A percentile compares a stretch with the other conserved stretches of the same genome.
Evolutionary conservation across 2,888 invertebrate genomes (phyloP).

Genomic region (Phymatocera aterrima): DNA sequence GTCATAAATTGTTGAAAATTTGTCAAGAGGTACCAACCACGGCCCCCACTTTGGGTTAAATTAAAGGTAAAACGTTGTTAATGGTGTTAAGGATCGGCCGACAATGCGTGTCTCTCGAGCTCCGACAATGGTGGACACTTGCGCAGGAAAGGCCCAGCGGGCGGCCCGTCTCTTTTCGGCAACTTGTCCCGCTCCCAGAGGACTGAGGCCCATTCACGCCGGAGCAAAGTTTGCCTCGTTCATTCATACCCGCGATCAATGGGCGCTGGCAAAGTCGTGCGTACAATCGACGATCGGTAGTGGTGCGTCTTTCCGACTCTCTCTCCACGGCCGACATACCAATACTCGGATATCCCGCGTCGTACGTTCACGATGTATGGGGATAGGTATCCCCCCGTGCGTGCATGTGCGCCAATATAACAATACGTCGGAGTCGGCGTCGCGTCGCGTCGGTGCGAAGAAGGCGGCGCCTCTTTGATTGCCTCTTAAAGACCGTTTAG

Average conservation of each 20-base stretch:
- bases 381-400: not conserved
- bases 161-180: constrained; percentile 47
- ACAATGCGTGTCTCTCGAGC: constrained; percentile 65
- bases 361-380: not conserved
- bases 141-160: constrained; percentile 60
- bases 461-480: constrained; percentile 62
- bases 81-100: constrained; percentile 69
- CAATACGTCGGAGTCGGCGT: not conserved
- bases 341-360: too few species aligned
- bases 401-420: too few species aligned
- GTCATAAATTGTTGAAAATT: constrained; percentile 68
- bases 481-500: constrained; percentile 62
- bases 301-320: not conserved
- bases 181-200: constrained; percentile 27
- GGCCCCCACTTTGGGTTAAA: constrained; percentile 69
- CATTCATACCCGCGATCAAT: constrained; percentile 50
- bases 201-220: constrained; percentile 32
- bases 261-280: constrained; percentile 49
- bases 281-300: constrained; percentile 47
- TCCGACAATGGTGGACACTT: constrained; percentile 70
- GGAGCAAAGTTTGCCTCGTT: constrained; percentile 43
- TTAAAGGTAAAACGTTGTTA: constrained; percentile 73
- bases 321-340: too few species aligned
- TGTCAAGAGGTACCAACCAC: constrained; percentile 67
- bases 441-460: not conserved